Conservation (phyloP, 2,113 vertebrate species). For the Oreocharis arfaki region DNA sequence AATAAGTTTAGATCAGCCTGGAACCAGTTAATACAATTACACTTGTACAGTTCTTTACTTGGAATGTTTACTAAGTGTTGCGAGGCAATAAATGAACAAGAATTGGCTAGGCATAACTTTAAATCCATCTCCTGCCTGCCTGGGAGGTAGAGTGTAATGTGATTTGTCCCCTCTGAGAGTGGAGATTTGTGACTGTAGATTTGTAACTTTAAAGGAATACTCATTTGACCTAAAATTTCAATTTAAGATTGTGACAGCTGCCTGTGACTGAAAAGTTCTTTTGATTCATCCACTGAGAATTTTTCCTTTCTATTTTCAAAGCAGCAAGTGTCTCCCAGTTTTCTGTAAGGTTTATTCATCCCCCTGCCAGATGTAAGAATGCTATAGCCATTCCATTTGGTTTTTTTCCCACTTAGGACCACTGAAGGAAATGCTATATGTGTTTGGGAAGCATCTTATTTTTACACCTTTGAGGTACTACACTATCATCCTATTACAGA, state of each 20-base stretch:
- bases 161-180: background rate
- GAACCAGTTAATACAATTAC: constrained; percentile 1
- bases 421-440: background rate
- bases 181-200: background rate
- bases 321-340: background rate
- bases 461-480: background rate
- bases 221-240: background rate
- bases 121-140: background rate
- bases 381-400: background rate
- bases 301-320: background rate
- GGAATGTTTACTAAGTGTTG: background rate
- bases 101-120: background rate
- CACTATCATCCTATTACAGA: background rate
- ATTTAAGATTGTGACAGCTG: background rate
- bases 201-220: background rate
- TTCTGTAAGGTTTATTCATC: background rate
- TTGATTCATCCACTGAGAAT: background rate
- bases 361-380: background rate
- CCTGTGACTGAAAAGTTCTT: background rate
- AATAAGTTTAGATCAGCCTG: background rate
- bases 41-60: background rate
- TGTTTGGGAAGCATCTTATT: background rate
- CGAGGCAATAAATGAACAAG: background rate
- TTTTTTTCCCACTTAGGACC: background rate
- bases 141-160: background rate